Conservation (phyloP, 2,888 invertebrate species). For the Dysmachus trigonus region DNA sequence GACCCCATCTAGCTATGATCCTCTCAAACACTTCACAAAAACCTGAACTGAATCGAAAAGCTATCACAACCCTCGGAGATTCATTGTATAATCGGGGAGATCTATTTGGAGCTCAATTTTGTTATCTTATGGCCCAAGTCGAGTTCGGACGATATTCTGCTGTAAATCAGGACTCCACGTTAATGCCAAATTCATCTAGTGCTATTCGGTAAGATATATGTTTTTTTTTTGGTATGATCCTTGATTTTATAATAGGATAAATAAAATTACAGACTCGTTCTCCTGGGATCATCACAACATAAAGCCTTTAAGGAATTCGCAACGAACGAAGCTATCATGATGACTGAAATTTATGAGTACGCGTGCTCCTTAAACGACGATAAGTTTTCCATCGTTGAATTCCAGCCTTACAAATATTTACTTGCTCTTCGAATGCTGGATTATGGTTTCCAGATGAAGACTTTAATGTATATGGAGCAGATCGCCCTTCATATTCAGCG, state of each 20-base stretch:
- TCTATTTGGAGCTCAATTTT: conserved; percentile 92
- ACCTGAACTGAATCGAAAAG: conserved; percentile 80
- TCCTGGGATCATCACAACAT: conserved; percentile 80
- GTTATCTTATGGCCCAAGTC: conserved; percentile 81
- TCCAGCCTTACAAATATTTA: conserved; percentile 88
- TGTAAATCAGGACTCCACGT: conserved; percentile 49
- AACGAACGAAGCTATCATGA: conserved; percentile 85
- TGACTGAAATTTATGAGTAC: conserved; percentile 96
- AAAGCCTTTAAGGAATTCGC: conserved; percentile 74
- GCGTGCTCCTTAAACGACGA: conserved; percentile 83
- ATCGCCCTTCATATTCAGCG: conserved; percentile 74
- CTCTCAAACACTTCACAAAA: conserved; percentile 82
- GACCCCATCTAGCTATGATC: conserved; percentile 95
- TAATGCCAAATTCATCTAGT: conserved; percentile 53
- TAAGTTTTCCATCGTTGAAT: conserved; percentile 75
- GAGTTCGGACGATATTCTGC: conserved; percentile 61
- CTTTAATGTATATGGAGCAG: conserved; percentile 84
- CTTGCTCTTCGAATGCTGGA: conserved; percentile 81
- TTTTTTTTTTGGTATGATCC: neutral
- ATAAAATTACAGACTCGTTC: conserved; percentile 70
- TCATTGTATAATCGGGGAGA: conserved; percentile 79
- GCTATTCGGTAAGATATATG: conserved; percentile 53
- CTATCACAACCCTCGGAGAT: conserved; percentile 79
- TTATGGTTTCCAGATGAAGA: conserved; percentile 80
- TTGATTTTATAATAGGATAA: neutral